These are phyloP conservation scores for Haliaeetus albicilla DNA, from an alignment of 2,797 vertebrate genomes.

Conservation along the genomic window DNA sequence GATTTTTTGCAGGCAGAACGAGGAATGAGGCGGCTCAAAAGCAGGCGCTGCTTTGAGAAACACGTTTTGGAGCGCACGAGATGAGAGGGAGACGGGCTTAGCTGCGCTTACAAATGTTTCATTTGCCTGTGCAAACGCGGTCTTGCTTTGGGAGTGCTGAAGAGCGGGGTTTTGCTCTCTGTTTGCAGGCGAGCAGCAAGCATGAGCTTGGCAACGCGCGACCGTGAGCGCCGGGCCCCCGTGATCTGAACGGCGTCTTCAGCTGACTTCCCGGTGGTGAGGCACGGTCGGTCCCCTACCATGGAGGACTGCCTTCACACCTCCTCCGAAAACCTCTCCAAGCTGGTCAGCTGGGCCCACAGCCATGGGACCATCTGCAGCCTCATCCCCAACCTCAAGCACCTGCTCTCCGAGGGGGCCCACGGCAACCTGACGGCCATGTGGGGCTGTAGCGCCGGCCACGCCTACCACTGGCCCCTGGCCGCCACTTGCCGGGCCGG, in stretches of 20 bases:
- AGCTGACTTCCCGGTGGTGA: slow-evolving; percentile 33
- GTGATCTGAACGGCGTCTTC: slow-evolving; percentile 24
- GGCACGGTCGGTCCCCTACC: slow-evolving; percentile 57
- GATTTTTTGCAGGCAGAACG: not conserved
- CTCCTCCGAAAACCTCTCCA: slow-evolving; percentile 86
- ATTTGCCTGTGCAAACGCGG: not conserved
- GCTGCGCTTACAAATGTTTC: not conserved
- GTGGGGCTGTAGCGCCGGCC: slow-evolving; percentile 88
- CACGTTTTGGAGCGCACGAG: not conserved
- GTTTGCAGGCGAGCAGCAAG: not conserved
- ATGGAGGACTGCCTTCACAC: slow-evolving; percentile 91
- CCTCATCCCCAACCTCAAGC: slow-evolving; percentile 89
- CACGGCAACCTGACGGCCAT: slow-evolving; percentile 84
- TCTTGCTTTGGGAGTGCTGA: not conserved
- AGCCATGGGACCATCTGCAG: slow-evolving; percentile 92
- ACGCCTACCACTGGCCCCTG: slow-evolving; percentile 90
- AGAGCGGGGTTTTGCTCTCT: not conserved
- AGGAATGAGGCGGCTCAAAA: not conserved
- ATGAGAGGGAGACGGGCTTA: not conserved
- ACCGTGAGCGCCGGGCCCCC: not conserved
- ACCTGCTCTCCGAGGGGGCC: slow-evolving; percentile 82
- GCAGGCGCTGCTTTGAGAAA: rapidly evolving
- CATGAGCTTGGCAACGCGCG: not conserved
- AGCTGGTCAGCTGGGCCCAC: slow-evolving; percentile 92
- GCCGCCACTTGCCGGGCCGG: slow-evolving; percentile 80